Evolutionary conservation across 2,888 invertebrate genomes (phyloP), one percentile per base, ranked within the genome.

Genomic region (Aradus depressus): DNA sequence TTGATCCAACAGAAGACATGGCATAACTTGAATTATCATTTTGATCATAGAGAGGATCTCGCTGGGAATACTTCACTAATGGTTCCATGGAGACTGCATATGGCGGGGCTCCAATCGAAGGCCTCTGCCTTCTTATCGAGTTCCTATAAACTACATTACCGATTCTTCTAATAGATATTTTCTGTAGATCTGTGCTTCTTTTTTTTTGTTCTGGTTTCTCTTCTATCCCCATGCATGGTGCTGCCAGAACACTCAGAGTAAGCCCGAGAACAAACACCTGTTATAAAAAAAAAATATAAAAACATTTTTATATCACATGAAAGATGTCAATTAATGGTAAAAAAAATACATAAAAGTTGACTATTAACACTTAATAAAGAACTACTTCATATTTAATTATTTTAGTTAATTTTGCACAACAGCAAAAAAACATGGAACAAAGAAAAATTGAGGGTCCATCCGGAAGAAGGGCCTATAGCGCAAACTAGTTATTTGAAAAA

Each of bases 1-100:
- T 50, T 8, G 56, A 56, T 22, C 41, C 22, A 8, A 44, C 31
- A 5, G 42, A 45, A 19, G 39, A 22, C 2, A 47, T 12, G 19
- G 42, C 38, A 18, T 35, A 18, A 16, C 31, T 18, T 28, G 47
- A 44, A 12, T 37, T 47, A 12, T 51, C 48, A 3, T 56, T 53
- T 0, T 75, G 75, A 62, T 81, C 80, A 65, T 83, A 84, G 0
- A 84, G 68, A 4, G 85, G 85, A 67, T 85, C 85, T 62, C 82
- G 75, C 64, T 84, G 84, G 0, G 84, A 84, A 63, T 84, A 85
- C 61, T 84, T 84, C 18, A 81, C 79, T 44, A 84, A 74, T 6
- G 84, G 84, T 65, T 84, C 84, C 84, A 84, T 84, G 66, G 81
- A 81, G 4, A 84, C 84, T 2, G 84, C 84, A 62, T 84, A 84